Evolutionary conservation across 2,113 vertebrate species (phyloP).

Genomic region (Platanista minor): DNA sequence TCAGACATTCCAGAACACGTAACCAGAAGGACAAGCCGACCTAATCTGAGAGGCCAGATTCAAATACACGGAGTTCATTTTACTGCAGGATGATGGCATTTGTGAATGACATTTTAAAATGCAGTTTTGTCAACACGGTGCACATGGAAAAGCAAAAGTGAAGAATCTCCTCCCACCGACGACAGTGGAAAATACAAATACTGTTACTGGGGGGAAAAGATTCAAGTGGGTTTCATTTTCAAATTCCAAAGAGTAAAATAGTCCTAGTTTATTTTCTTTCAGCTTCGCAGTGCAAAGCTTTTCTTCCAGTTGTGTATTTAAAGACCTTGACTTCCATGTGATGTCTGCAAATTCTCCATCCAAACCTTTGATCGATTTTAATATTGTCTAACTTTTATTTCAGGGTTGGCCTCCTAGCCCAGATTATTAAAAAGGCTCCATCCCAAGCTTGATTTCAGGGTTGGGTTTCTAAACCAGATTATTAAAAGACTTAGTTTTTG

Average conservation of each 20-base stretch:
- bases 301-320: background rate
- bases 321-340: constrained; percentile 24
- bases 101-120: background rate
- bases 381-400: constrained; percentile 54
- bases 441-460: constrained; percentile 22
- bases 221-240: background rate
- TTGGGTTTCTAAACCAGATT: constrained; percentile 39
- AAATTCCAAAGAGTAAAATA: background rate
- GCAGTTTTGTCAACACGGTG: background rate
- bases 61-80: background rate
- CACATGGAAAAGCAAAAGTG: background rate
- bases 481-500: constrained; percentile 7
- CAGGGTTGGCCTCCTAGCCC: constrained; percentile 53
- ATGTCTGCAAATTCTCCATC: constrained; percentile 49
- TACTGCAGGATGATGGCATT: background rate
- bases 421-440: constrained; percentile 61
- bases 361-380: constrained; percentile 57
- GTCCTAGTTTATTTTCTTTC: constrained; percentile 23
- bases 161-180: background rate
- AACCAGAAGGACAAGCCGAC: background rate
- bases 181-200: constrained; percentile 22
- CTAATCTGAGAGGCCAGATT: background rate
- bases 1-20: constrained; percentile 4
- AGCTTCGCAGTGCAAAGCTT: background rate
- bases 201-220: background rate